These are phyloP conservation scores for Dryadula phaetusa DNA, from an alignment of 2,888 invertebrate species.

Conservation along the genomic window DNA sequence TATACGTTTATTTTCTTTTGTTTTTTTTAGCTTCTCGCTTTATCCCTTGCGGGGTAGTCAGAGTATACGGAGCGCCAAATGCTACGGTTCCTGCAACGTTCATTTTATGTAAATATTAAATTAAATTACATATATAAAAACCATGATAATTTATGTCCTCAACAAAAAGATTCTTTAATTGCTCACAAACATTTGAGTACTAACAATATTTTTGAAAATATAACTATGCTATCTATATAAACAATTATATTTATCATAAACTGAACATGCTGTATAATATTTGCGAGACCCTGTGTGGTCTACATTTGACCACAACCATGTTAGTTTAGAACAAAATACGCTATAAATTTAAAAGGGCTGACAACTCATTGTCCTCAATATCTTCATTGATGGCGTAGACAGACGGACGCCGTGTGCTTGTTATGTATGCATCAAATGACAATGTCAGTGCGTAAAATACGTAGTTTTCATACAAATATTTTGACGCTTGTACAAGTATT, in stretches of 20 bases:
- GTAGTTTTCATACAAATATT: slow-evolving; percentile 2
- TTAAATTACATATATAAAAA: too few species aligned
- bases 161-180: too few species aligned
- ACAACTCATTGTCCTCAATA: slow-evolving; percentile 56
- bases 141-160: too few species aligned
- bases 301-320: slow-evolving; percentile 53
- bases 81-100: too few species aligned
- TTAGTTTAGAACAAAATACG: slow-evolving; percentile 67
- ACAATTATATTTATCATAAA: background rate
- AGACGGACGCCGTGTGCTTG: slow-evolving; percentile 51
- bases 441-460: slow-evolving; percentile 4
- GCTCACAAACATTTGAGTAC: too few species aligned
- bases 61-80: too few species aligned
- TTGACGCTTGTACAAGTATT: background rate
- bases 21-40: too few species aligned
- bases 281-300: slow-evolving; percentile 74
- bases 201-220: too few species aligned
- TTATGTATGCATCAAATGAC: slow-evolving; percentile 20
- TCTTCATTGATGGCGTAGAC: slow-evolving; percentile 61
- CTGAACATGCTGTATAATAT: slow-evolving; percentile 55
- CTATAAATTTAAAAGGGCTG: slow-evolving; percentile 70
- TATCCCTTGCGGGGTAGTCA: too few species aligned
- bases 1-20: too few species aligned
- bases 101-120: too few species aligned
- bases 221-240: too few species aligned